phyloP scores from a whole-genome alignment of 2,797 vertebrate genomes.

The Otolemur crassicaudatus region DNA sequence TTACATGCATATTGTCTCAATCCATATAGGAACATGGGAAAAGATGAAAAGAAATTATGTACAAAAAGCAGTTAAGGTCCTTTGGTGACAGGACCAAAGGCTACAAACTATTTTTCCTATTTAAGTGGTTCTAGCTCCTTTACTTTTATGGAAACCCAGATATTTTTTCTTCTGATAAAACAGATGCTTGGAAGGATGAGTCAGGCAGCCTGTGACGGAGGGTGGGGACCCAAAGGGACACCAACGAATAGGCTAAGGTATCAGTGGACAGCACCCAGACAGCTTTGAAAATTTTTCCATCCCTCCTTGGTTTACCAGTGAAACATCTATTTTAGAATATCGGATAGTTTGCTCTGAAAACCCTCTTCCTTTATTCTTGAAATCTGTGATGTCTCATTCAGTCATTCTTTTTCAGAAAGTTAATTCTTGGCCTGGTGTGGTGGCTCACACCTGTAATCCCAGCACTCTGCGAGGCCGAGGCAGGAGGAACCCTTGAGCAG shows the following conservation, averaged over 20 bases:
- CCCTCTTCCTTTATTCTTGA: background rate
- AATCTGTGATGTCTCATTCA: background rate
- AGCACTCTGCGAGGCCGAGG: no score
- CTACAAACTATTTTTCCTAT: background rate
- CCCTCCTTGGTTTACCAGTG: constrained; percentile 13
- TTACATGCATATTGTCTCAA: background rate
- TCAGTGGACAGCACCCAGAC: constrained; percentile 7
- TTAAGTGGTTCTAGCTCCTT: background rate
- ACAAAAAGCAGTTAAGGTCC: background rate
- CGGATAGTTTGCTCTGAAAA: background rate
- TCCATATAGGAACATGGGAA: background rate
- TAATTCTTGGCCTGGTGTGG: background rate
- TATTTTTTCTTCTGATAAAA: constrained; percentile 55
- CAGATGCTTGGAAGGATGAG: constrained; percentile 31
- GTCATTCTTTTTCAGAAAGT: constrained; percentile 1
- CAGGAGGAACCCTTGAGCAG: no score
- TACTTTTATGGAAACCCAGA: background rate
- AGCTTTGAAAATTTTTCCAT: constrained; percentile 58
- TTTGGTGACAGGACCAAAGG: background rate
- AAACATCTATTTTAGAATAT: constrained; percentile 21
- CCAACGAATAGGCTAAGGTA: background rate
- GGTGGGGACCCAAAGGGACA: background rate
- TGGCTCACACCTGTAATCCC: no score
- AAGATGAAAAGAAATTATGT: background rate
- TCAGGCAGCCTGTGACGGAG: background rate